These are phyloP conservation scores for Samia ricini DNA, from an alignment of 1,140 invertebrate species.

Conservation along the genomic window DNA sequence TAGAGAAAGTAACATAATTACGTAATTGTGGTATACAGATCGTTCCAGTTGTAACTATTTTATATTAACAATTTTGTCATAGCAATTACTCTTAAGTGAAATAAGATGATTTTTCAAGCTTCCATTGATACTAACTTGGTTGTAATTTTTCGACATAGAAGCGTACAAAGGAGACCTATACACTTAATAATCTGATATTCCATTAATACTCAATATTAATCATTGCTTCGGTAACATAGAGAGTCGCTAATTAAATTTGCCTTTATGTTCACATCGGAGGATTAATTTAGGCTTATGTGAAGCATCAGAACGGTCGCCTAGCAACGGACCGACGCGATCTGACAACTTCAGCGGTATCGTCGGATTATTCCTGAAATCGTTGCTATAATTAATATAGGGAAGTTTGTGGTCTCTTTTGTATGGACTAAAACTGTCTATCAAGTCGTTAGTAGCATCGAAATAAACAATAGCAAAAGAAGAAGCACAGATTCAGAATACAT, in stretches of 20 bases:
- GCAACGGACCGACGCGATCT: conserved; percentile 28
- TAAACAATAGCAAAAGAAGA: too few relatives aligned
- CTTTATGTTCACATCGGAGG: conserved; percentile 34
- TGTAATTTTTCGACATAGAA: background rate
- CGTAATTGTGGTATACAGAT: too few relatives aligned
- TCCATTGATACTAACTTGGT: background rate
- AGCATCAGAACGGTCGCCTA: conserved; percentile 29
- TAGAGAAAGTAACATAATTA: too few relatives aligned
- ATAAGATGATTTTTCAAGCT: background rate
- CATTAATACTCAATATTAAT: background rate
- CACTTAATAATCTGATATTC: background rate
- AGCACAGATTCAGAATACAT: too few relatives aligned
- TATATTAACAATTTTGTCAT: too few relatives aligned
- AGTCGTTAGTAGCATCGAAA: background rate
- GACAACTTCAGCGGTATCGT: conserved; percentile 13
- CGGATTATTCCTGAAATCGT: conserved; percentile 5
- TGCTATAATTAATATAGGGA: background rate
- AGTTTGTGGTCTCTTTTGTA: background rate
- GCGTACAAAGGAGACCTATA: background rate
- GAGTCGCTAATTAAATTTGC: conserved; percentile 46
- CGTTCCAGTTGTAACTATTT: too few relatives aligned
- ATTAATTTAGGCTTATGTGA: conserved; percentile 36
- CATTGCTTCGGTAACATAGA: background rate
- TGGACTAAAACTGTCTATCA: background rate
- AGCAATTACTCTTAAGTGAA: background rate